Evolutionary conservation across 2,797 vertebrate species (phyloP), one percentile per base, ranked within the genome.

Genomic region (Manis pentadactyla): DNA sequence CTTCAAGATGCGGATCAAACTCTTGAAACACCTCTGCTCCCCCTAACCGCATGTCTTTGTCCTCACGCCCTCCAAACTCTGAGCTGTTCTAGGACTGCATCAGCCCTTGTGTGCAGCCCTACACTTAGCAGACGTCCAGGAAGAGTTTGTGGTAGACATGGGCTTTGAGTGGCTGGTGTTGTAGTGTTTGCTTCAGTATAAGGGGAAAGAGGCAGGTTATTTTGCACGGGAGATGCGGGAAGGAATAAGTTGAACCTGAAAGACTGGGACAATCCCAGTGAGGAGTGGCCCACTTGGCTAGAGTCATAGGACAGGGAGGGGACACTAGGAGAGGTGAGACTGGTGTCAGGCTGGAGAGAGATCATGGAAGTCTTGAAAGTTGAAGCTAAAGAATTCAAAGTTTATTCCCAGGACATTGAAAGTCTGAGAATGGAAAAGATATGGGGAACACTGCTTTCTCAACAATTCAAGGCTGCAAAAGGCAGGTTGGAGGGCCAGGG

Each of bases 291-390:
- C 55, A 79, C 12, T 18, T 59, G 64, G 66, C 39, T 68, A 53
- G 82, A 81, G 51, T 92, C 55, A n/a, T 88, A 55, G 15, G 9
- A 4, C 69, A 25, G 39, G 46, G 75, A 55, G 75, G 57, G 31
- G 29, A 88, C 78, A 25, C 2, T 17, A 6, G 63, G 55, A 92
- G n/a, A 87, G 53, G 42, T 73, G 13, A 93, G 25, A n/a, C 31
- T 81, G 37, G 21, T 89, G 11, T 55, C 64, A 75, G 57, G 12
- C 87, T 73, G 31, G 74, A 46, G 42, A 75, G 73, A 87, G 34
- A 66, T 89, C 51, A 1, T 75, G 49, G 68, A 83, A 94, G 49
- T n/a, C 49, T 69, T 95, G 81, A 87, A 93, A 92, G n/a, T 25
- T 91, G 19, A 21, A 66, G 27, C 75, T 84, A 71, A 93, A 77